Percentiles rank a stretch among this genome's conserved stretches.
Evolutionary conservation across 2,797 vertebrate species (phyloP).

Genomic region (Oryzias sinensis): DNA sequence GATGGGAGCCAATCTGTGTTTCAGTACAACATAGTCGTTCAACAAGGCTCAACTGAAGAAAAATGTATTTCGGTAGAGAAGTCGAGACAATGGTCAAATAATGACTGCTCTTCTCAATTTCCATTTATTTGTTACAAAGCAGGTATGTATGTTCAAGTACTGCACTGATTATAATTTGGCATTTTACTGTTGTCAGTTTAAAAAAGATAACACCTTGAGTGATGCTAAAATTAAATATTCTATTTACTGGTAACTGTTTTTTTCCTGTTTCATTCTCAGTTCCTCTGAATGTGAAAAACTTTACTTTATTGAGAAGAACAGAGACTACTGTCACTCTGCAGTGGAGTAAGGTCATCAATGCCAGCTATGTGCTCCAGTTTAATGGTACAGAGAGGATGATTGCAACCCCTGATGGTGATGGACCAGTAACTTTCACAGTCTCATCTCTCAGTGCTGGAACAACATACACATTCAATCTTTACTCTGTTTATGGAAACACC

Average conservation of each 20-base stretch:
- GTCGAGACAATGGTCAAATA: slow-evolving; percentile 24
- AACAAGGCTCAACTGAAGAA: not conserved
- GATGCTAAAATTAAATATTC: not conserved
- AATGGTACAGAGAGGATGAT: too few species aligned
- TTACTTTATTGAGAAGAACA: not conserved
- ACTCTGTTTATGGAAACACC: too few species aligned
- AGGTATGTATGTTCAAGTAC: slow-evolving; percentile 16
- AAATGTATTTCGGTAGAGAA: slow-evolving; percentile 10
- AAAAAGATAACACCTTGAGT: too few species aligned
- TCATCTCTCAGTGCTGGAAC: too few species aligned
- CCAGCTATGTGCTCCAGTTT: too few species aligned
- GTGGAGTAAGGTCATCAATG: not conserved
- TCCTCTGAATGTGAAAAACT: not conserved
- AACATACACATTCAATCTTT: too few species aligned
- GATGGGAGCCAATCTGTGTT: slow-evolving; percentile 33
- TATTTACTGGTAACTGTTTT: too few species aligned
- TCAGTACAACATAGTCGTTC: not conserved
- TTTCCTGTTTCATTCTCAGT: too few species aligned
- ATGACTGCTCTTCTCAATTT: slow-evolving; percentile 2
- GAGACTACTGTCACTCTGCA: not conserved
- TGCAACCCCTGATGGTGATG: too few species aligned
- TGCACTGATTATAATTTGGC: too few species aligned
- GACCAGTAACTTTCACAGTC: too few species aligned
- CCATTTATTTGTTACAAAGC: slow-evolving; percentile 30
- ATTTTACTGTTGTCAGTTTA: too few species aligned